Conservation (phyloP, 2,113 vertebrate genomes). For the Corydoras maculifer region DNA sequence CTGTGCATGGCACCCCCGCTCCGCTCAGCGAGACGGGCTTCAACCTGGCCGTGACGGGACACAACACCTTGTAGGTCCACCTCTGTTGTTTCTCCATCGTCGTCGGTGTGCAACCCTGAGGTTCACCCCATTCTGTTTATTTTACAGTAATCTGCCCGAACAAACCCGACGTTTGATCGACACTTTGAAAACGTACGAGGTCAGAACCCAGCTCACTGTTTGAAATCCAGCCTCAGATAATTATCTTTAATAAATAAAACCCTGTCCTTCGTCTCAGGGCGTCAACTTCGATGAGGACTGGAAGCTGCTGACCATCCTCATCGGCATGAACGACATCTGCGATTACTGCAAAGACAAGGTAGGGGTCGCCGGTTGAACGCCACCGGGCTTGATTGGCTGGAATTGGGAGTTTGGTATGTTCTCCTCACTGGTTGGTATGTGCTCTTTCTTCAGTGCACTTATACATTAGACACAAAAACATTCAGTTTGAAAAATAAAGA, state of each 20-base stretch:
- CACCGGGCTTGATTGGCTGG: no score
- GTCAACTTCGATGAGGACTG: constrained; percentile 70
- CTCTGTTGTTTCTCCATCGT: no score
- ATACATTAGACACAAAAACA: no score
- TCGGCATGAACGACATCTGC: constrained; percentile 76
- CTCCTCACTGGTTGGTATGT: no score
- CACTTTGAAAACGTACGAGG: constrained; percentile 63
- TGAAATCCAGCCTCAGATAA: background rate
- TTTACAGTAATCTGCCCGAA: constrained; percentile 59
- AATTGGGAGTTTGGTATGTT: no score
- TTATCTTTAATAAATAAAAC: background rate
- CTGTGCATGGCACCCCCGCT: constrained; percentile 57
- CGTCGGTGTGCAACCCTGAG: no score
- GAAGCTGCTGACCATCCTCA: constrained; percentile 73
- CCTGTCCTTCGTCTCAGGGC: constrained; percentile 47
- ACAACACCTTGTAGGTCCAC: constrained; percentile 66
- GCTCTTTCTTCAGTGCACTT: background rate
- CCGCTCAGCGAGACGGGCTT: constrained; percentile 65
- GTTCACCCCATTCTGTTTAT: background rate
- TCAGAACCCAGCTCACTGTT: constrained; percentile 28
- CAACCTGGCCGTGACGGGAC: constrained; percentile 71
- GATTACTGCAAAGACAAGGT: constrained; percentile 77
- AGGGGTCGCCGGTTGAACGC: background rate
- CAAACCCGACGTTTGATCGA: constrained; percentile 69
- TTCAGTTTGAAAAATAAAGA: no score